phyloP scores from a whole-genome alignment of 2,797 vertebrate species.

The Lemur catta region DNA sequence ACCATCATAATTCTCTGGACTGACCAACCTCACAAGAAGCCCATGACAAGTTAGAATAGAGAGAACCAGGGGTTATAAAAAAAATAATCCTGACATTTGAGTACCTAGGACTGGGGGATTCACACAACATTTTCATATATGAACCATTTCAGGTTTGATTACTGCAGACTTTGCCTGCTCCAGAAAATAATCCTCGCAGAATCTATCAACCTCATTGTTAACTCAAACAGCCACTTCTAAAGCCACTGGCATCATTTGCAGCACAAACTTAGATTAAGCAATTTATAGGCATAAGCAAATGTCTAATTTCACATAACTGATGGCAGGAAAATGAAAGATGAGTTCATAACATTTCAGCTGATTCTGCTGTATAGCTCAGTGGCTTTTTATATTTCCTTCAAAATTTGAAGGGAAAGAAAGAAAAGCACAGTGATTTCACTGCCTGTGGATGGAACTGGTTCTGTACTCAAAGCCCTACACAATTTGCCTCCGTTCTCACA shows the following conservation, averaged over 20 bases:
- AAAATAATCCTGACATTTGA: background rate
- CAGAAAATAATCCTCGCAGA: constrained; percentile 1
- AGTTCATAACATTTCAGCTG: constrained; percentile 34
- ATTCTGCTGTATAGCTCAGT: background rate
- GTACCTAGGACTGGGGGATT: background rate
- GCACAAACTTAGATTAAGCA: constrained; percentile 49
- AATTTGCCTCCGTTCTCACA: background rate
- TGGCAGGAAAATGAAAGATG: constrained; percentile 54
- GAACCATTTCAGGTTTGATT: background rate
- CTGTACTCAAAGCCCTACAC: background rate
- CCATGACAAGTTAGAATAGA: background rate
- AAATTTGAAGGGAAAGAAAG: constrained; percentile 1
- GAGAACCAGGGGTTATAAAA: background rate
- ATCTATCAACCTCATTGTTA: background rate
- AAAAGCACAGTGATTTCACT: background rate
- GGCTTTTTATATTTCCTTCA: background rate
- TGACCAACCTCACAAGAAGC: background rate
- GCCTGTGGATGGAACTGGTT: background rate
- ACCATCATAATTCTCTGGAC: background rate
- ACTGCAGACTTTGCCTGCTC: background rate
- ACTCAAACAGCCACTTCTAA: background rate
- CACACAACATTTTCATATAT: background rate
- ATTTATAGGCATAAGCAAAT: constrained; percentile 39
- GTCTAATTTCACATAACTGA: constrained; percentile 61
- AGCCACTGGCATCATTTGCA: background rate